A percentile compares a stretch with the other conserved stretches of the same genome.
phyloP scores from a whole-genome alignment of 2,797 vertebrate species.

The Amblyraja radiata region DNA sequence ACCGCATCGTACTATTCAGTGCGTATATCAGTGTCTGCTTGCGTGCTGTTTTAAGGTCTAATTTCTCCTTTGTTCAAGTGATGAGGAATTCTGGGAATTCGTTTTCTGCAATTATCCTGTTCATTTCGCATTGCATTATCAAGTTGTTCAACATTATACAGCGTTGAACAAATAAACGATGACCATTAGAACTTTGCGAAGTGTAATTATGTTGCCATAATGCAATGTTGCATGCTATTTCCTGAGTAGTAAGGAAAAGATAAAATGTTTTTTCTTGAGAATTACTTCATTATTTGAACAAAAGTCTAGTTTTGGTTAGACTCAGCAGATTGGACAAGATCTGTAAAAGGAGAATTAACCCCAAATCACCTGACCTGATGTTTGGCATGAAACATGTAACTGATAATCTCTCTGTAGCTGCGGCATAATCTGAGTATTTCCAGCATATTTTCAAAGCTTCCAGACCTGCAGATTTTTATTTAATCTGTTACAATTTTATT shows the following conservation, averaged over 20 bases:
- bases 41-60: not conserved
- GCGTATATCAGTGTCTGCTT: not conserved
- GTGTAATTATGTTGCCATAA: not conserved
- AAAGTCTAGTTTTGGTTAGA: no score
- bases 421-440: no score
- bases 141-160: not conserved
- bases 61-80: not conserved
- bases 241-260: not conserved
- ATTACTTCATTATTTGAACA: not conserved
- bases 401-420: no score
- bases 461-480: no score
- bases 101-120: not conserved
- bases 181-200: not conserved
- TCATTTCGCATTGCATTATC: not conserved
- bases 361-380: no score
- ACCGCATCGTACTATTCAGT: not conserved
- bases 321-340: no score
- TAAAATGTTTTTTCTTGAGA: not conserved
- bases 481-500: not conserved
- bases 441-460: no score
- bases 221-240: not conserved
- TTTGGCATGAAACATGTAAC: no score
- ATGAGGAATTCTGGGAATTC: not conserved
- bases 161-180: no score
- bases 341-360: no score